Conservation (phyloP, 2,113 vertebrate genomes). For the Poeciliopsis prolifica region DNA sequence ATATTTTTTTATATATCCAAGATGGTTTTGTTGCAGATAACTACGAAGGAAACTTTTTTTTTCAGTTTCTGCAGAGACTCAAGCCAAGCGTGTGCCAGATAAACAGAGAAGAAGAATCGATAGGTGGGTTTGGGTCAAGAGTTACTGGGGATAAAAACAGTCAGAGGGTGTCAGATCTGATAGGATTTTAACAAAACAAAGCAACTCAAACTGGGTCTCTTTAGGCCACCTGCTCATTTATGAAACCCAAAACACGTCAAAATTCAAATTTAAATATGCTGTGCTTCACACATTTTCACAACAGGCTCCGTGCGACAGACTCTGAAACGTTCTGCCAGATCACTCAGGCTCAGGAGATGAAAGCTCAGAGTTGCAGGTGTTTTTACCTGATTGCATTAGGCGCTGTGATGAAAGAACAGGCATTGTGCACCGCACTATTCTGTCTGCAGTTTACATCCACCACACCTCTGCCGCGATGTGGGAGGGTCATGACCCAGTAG, state of each 20-base stretch:
- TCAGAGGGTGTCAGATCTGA: constrained; percentile 21
- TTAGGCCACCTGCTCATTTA: not conserved
- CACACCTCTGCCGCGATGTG: constrained; percentile 10
- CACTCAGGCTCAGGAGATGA: constrained; percentile 31
- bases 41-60: too few species aligned
- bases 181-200: constrained; percentile 5
- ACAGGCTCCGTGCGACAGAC: constrained; percentile 10
- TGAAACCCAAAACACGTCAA: not conserved
- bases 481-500: constrained; percentile 55
- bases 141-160: constrained; percentile 21
- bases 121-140: constrained; percentile 42
- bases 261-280: constrained; percentile 1
- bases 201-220: constrained; percentile 4
- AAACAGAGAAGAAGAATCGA: constrained; percentile 59
- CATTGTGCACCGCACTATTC: constrained; percentile 39
- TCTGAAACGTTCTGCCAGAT: constrained; percentile 3
- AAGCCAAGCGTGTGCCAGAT: constrained; percentile 39
- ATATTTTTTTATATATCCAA: not conserved
- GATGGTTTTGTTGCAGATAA: not conserved
- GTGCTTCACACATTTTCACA: not conserved
- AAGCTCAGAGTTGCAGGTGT: constrained; percentile 45
- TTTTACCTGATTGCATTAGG: constrained; percentile 40
- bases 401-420: constrained; percentile 37
- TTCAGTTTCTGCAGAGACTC: constrained; percentile 27
- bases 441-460: constrained; percentile 39